These are phyloP conservation scores for Emydura subglobosa DNA, from an alignment of 2,113 vertebrate genomes.

Conservation along the genomic window DNA sequence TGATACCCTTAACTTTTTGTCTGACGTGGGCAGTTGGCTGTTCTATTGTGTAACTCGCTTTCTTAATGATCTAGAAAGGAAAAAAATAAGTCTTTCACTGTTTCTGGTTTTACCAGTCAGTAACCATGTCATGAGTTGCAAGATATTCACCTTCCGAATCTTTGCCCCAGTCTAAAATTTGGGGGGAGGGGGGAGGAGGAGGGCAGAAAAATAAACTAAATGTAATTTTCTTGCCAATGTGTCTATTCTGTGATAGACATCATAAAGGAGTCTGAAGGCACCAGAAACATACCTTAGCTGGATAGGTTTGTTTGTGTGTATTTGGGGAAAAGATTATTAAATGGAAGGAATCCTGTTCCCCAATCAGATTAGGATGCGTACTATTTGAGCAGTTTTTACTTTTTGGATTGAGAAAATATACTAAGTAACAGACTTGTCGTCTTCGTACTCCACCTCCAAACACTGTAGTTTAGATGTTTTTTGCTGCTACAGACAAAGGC, in stretches of 20 bases:
- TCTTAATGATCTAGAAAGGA: not conserved
- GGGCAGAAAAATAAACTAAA: not conserved
- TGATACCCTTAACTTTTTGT: not conserved
- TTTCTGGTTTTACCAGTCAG: not conserved
- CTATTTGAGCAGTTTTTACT: not conserved
- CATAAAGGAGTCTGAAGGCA: not conserved
- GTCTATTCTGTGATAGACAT: not conserved
- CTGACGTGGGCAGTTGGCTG: not conserved
- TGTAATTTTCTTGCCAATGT: not conserved
- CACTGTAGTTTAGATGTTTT: not conserved
- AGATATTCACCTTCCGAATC: not conserved
- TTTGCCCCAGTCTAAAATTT: constrained; percentile 9
- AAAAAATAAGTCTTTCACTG: not conserved
- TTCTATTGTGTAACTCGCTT: not conserved
- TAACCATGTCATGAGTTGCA: not conserved
- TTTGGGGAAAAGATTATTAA: not conserved
- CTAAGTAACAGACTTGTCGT: not conserved
- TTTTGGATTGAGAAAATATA: not conserved
- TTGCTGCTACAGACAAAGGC: not conserved
- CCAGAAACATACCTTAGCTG: not conserved
- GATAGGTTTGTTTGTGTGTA: not conserved
- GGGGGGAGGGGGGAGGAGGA: not conserved
- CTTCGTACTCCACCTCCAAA: constrained; percentile 3
- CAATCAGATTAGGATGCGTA: not conserved
- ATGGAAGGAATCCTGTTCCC: constrained; percentile 16